These are phyloP conservation scores for Pangasius larnaudii DNA, from an alignment of 2,797 vertebrate genomes.

Conservation along the genomic window DNA sequence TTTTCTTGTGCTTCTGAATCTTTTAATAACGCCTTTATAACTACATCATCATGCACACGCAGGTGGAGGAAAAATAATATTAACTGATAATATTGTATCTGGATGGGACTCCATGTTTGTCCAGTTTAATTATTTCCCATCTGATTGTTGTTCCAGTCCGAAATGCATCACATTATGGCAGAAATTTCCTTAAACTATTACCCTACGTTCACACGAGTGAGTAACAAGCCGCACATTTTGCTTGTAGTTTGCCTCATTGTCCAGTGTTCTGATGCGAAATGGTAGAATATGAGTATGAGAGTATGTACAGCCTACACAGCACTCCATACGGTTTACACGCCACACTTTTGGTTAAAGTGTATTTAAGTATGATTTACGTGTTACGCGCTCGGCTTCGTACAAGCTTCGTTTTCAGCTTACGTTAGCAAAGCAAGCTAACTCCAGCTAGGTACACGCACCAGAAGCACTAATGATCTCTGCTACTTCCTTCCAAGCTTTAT, in stretches of 20 bases:
- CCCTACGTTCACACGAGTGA: not conserved
- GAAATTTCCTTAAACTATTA: not conserved
- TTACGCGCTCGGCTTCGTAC: not conserved
- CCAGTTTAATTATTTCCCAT: not conserved
- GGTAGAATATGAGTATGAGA: too few relatives aligned
- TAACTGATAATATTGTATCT: not conserved
- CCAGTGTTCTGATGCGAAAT: not conserved
- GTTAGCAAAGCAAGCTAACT: not conserved
- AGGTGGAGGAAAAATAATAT: not conserved
- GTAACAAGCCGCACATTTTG: not conserved
- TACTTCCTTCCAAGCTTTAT: not conserved
- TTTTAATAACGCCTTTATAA: not conserved
- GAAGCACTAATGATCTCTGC: not conserved
- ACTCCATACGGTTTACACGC: not conserved
- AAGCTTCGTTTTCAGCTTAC: not conserved
- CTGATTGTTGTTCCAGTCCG: not conserved
- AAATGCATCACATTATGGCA: not conserved
- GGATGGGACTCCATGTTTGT: not conserved
- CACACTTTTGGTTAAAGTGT: not conserved
- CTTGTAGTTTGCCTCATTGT: not conserved
- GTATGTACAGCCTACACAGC: not conserved
- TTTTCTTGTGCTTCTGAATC: not conserved
- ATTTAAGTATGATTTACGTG: not conserved
- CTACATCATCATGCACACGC: not conserved
- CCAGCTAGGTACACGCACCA: not conserved